These are phyloP conservation scores for Watsonalla cultraria DNA, from an alignment of 2,888 invertebrate species.

Conservation along the genomic window DNA sequence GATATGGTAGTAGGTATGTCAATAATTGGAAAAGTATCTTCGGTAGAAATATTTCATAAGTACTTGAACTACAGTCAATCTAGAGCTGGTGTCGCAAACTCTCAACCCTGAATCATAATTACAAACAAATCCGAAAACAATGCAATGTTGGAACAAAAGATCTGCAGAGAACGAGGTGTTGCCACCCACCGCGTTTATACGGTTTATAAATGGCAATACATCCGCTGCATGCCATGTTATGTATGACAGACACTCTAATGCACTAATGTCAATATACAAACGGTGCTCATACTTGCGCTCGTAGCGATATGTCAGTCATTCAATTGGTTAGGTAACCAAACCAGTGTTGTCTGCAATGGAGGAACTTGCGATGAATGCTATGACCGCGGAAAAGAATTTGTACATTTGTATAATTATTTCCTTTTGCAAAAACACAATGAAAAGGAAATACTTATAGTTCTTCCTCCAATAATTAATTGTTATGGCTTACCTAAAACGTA, in stretches of 20 bases:
- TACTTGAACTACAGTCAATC: too few relatives aligned
- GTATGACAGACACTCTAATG: conserved; percentile 52
- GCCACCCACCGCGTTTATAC: conserved; percentile 58
- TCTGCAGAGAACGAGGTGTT: conserved; percentile 31
- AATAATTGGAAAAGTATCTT: too few relatives aligned
- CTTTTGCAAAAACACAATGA: neutral
- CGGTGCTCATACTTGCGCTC: conserved; percentile 19
- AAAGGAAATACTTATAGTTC: neutral
- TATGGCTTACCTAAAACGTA: too few relatives aligned
- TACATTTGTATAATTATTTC: conserved; percentile 2
- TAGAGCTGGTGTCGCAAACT: neutral
- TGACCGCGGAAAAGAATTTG: conserved; percentile 1
- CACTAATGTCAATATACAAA: conserved; percentile 42
- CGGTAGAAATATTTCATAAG: too few relatives aligned
- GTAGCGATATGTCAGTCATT: neutral
- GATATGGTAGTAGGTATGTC: neutral
- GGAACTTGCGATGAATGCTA: conserved; percentile 1
- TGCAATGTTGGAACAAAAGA: conserved; percentile 6
- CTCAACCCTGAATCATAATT: conserved; percentile 13
- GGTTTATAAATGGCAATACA: conserved; percentile 62
- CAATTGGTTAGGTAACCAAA: neutral
- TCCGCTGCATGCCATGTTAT: conserved; percentile 38
- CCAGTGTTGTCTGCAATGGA: neutral
- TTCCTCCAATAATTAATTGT: neutral
- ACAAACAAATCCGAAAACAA: conserved; percentile 9